Evolutionary conservation across 2,113 vertebrate genomes (phyloP).

Genomic region (Rattus rattus): DNA sequence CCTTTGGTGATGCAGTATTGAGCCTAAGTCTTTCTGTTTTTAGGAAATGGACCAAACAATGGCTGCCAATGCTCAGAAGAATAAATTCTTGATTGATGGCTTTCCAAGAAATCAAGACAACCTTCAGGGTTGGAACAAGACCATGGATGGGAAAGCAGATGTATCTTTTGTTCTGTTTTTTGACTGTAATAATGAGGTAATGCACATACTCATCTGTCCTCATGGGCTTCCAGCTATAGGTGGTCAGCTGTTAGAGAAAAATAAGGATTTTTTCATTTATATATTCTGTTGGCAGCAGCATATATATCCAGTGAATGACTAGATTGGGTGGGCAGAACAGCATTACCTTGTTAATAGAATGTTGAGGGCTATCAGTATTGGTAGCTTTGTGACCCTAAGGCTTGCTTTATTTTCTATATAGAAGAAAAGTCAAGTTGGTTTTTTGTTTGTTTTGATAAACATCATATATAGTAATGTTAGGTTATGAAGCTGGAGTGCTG

Average conservation of each 20-base stretch:
- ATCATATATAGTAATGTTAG: background rate
- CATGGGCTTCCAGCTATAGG: conserved; percentile 29
- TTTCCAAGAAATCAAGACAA: conserved; percentile 99
- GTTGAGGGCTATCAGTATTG: conserved; percentile 8
- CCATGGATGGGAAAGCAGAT: conserved; percentile 95
- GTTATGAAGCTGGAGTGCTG: conserved; percentile 32
- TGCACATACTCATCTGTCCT: conserved; percentile 62
- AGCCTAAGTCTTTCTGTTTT: conserved; percentile 75
- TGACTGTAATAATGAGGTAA: conserved; percentile 96
- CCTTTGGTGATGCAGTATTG: conserved; percentile 43
- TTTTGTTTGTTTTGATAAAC: conserved; percentile 15
- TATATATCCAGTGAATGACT: background rate
- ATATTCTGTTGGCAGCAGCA: conserved; percentile 13
- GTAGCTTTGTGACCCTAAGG: conserved; percentile 45
- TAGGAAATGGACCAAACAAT: conserved; percentile 93
- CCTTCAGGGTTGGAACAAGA: conserved; percentile 94
- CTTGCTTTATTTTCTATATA: conserved; percentile 65
- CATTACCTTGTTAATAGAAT: background rate
- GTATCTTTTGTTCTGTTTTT: conserved; percentile 99
- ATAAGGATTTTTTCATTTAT: background rate
- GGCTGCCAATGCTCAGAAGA: conserved; percentile 90
- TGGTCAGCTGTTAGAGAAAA: conserved; percentile 25
- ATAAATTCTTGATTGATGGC: conserved; percentile 97
- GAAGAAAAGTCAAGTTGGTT: background rate
- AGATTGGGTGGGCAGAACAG: conserved; percentile 5